phyloP scores from a whole-genome alignment of 2,113 vertebrate species.

The Rana temporaria region DNA sequence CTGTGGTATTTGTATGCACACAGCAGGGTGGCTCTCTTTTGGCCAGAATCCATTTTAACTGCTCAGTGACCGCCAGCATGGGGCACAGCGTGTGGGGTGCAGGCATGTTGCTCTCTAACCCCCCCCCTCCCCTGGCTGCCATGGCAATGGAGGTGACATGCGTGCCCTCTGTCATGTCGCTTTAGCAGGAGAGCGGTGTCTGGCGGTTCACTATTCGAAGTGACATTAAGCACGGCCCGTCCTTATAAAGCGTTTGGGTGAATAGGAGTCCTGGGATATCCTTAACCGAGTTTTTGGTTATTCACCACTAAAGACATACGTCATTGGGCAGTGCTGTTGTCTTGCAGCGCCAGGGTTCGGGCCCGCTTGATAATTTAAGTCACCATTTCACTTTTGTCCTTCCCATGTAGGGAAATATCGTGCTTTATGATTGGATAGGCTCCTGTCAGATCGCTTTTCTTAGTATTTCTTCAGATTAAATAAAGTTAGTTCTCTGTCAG shows the following conservation, averaged over 20 bases:
- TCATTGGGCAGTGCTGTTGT: too few species aligned
- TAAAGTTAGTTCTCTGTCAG: too few species aligned
- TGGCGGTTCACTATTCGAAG: neutral
- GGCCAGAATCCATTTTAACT: neutral
- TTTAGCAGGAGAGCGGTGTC: neutral
- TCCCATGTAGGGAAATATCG: too few species aligned
- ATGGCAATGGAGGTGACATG: constrained; percentile 1
- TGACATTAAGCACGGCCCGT: neutral
- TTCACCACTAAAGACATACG: too few species aligned
- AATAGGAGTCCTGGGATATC: neutral
- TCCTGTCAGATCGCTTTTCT: too few species aligned
- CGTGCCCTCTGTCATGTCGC: constrained; percentile 17
- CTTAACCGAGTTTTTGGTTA: too few species aligned
- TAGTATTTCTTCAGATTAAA: too few species aligned
- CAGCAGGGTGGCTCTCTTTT: neutral
- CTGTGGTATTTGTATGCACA: neutral
- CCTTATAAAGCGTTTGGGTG: neutral
- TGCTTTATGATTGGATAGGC: too few species aligned
- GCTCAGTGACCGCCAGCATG: neutral
- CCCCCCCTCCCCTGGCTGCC: neutral
- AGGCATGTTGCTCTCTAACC: constrained; percentile 16
- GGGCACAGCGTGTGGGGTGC: neutral
- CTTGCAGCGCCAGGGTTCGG: too few species aligned
- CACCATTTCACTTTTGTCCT: too few species aligned
- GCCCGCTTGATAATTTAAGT: too few species aligned